A percentile compares a stretch with the other conserved stretches of the same genome.
These are phyloP conservation scores for Molossus alvarezi DNA, from an alignment of 2,797 vertebrate species.

Conservation along the genomic window DNA sequence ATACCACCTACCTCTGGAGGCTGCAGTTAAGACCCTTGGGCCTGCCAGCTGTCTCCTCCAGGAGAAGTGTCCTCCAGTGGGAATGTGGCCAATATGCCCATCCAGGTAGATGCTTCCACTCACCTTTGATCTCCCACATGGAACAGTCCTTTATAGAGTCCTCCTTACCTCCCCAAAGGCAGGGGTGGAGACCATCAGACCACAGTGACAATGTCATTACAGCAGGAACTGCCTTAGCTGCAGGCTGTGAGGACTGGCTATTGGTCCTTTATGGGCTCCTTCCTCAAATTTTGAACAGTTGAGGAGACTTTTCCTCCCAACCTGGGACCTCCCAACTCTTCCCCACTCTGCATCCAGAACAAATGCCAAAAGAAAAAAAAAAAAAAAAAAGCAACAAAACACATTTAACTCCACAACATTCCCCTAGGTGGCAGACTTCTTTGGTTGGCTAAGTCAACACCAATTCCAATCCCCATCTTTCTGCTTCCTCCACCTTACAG, in stretches of 20 bases:
- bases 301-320: not conserved
- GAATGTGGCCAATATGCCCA: too few species aligned
- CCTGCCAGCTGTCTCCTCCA: not conserved
- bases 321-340: not conserved
- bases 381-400: too few species aligned
- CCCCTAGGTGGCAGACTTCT: not conserved
- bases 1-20: not conserved
- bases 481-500: not conserved
- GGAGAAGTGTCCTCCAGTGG: not conserved
- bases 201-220: not conserved
- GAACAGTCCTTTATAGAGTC: not conserved
- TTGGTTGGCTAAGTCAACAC: not conserved
- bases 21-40: not conserved
- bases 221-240: not conserved
- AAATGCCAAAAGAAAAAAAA: not conserved
- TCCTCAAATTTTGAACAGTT: not conserved
- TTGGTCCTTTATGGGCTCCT: not conserved
- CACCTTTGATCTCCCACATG: not conserved
- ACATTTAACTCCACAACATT: not conserved
- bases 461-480: not conserved
- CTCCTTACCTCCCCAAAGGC: not conserved
- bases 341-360: not conserved
- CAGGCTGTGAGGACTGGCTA: not conserved
- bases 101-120: not conserved
- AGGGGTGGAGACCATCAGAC: not conserved